These are phyloP conservation scores for Zenarchopterus dispar DNA, from an alignment of 2,797 vertebrate species.

Conservation along the genomic window DNA sequence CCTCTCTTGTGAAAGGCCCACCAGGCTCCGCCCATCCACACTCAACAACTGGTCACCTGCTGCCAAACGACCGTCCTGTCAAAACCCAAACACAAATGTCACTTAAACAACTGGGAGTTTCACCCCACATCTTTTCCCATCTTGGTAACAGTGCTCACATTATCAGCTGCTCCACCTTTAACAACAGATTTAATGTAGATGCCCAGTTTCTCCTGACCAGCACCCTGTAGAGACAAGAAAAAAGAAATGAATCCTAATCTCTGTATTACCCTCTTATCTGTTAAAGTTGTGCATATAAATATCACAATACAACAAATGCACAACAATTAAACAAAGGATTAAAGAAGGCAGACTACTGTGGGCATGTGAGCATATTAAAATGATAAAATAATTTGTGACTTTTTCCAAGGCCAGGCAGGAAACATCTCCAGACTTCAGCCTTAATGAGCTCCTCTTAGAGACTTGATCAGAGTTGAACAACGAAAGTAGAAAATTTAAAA, in stretches of 20 bases:
- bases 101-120: constrained; percentile 7
- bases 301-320: too few species aligned
- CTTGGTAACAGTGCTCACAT: constrained; percentile 80
- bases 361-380: too few species aligned
- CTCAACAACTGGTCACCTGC: constrained; percentile 97
- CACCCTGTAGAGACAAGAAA: constrained; percentile 83
- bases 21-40: constrained; percentile 96
- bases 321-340: too few species aligned
- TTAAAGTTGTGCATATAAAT: too few species aligned
- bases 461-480: too few species aligned
- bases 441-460: too few species aligned
- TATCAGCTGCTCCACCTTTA: constrained; percentile 97
- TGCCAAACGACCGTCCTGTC: constrained; percentile 93
- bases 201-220: constrained; percentile 97
- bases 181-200: constrained; percentile 99
- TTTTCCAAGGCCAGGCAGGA: too few species aligned
- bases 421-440: too few species aligned
- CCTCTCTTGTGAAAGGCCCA: constrained; percentile 98
- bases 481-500: too few species aligned
- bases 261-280: background rate
- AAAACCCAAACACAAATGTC: constrained; percentile 10
- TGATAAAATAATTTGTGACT: too few species aligned
- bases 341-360: too few species aligned
- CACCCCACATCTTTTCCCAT: background rate
- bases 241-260: background rate